phyloP scores from a whole-genome alignment of 1,140 invertebrate genomes.

The Pinna nobilis region DNA sequence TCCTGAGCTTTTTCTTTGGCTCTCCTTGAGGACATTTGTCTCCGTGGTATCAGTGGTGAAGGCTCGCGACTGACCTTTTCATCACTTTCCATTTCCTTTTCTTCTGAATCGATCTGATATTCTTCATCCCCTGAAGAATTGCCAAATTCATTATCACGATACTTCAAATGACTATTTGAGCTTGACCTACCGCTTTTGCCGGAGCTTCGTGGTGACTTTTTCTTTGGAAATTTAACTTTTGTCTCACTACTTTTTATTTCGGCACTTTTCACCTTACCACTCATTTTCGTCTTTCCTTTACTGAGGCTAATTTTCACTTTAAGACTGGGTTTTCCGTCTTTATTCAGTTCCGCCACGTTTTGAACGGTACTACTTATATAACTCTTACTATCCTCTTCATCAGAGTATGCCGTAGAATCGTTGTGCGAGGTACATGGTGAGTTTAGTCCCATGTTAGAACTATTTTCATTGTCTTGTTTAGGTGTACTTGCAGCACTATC shows the following conservation, averaged over 20 bases:
- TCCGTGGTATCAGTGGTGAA: constrained; percentile 31
- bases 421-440: constrained; percentile 33
- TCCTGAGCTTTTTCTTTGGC: constrained; percentile 57
- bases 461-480: constrained; percentile 19
- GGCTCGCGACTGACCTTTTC: constrained; percentile 31
- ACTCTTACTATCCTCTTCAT: constrained; percentile 53
- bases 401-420: constrained; percentile 49
- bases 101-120: constrained; percentile 19
- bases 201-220: neutral
- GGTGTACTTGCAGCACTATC: constrained; percentile 29
- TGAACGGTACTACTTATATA: constrained; percentile 45
- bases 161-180: neutral
- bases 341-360: constrained; percentile 54
- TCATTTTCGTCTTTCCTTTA: constrained; percentile 21
- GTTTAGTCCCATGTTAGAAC: constrained; percentile 14
- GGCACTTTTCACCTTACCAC: neutral
- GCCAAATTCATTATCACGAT: constrained; percentile 17
- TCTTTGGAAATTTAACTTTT: constrained; percentile 10
- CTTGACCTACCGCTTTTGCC: neutral
- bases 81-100: neutral
- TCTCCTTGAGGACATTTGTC: constrained; percentile 58
- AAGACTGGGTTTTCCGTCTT: constrained; percentile 42
- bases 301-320: constrained; percentile 38
- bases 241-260: constrained; percentile 1
- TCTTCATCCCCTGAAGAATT: constrained; percentile 32